Base-by-base conservation (phyloP, 2,888 invertebrate species). In the Siphlonurus alternatus region DNA sequence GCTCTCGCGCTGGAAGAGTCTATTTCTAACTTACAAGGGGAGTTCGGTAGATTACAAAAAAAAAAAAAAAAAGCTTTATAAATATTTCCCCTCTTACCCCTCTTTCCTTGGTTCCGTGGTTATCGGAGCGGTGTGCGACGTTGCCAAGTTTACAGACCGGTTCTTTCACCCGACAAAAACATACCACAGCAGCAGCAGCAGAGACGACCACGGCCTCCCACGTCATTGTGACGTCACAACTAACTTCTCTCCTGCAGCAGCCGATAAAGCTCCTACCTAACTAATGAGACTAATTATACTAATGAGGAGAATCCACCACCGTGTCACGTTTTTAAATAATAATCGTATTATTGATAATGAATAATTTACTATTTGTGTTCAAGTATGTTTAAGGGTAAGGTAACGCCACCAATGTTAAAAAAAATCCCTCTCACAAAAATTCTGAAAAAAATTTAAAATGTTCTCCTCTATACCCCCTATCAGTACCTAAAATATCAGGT, bases 1-100 rank as follows among this genome's bases (percentile, higher is more conserved):
- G 56, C 56, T 56, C 56, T n/a, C 19, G 19, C 22, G 56, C 5
- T 22, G 56, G 56, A 56, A 22, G 5, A 56, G 56, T 56, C n/a
- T 20, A 56, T 20, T n/a, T 22, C 56, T 7, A 38, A 38, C 38
- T 10, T 7, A 56, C 19, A n/a, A 51, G 56, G 56, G 56, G 56
- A 56, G 56, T 56, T 5, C 15, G 56, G 56, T 22, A 56, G 56
- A 56, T 56, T 38, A 15, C 5, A 38, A 38, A 38, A 38, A 56
- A 56, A 56, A 56, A 56, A 56, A 56, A 56, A 56, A 56, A 56
- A 22, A n/a, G n/a, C 7, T 56, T 20, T n/a, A 56, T 20, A 56
- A 56, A 20, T 56, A 22, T 56, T 56, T 56, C 56, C 56, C 56
- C 56, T 56, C 56, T 56, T 51, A 15, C 56, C 20, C 56, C 56